Base-by-base conservation (phyloP, 2,797 vertebrate genomes). In the Adrianichthys oophorus region DNA sequence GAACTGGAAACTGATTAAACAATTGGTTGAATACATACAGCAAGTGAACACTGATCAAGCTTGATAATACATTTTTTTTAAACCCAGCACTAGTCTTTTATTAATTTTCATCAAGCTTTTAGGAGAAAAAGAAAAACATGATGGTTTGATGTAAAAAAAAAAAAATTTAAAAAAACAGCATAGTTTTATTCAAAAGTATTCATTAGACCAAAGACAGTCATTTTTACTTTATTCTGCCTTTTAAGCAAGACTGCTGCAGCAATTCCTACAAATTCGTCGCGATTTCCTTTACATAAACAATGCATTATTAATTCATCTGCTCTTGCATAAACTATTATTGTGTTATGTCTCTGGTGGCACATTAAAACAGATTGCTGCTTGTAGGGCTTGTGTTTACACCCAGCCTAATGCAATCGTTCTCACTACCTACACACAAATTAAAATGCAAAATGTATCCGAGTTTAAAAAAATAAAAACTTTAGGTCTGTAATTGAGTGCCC, bases 361-460 rank as follows among this genome's bases (percentile, higher is more conserved):
- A 71, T 68, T 78, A 72, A 63, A 76, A 59, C 80, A 75, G 66
- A 70, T 67, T 66, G 62, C 75, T 74, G 78, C 74, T 77, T 81
- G 79, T 74, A 79, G 65, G 76, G 72, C 77, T 80, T 81, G 29
- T 83, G 80, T 85, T 82, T 80, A 86, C 74, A 80, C 80, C 72
- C 52, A 76, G 65, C 68, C 74, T 79, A 83, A 86, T 82, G 79
- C 80, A 86, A 89, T 88, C 87, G 80, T 81, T 79, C 74, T 80
- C 71, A 65, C 86, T 86, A 86, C 86, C 86, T 85, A 88, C 85
- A 78, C 80, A 62, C 71, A 67, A 68, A 87, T 88, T 80, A 81
- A 74, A 77, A 87, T 85, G 74, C 78, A 79, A 69, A 81, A 72
- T 67, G 72, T 80, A 70, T 81, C 52, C 44, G 67, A 74, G 76